Conservation (phyloP, 2,797 vertebrate genomes). For the Petrocephalus schoutedeni region DNA sequence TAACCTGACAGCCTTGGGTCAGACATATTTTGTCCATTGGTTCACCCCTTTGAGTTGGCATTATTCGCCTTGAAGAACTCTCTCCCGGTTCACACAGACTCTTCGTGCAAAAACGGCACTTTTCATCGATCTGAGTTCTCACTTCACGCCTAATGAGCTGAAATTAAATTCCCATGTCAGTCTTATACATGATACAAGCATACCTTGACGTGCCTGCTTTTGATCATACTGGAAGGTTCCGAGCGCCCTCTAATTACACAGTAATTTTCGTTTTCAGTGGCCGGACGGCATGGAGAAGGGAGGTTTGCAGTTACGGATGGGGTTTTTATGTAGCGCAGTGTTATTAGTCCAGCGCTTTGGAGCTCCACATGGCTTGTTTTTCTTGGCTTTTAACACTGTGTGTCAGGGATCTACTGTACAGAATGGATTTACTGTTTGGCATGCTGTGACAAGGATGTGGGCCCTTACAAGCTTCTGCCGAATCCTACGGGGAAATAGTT, state of each 20-base stretch:
- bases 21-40: background rate
- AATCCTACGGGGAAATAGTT: constrained; percentile 17
- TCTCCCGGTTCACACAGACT: background rate
- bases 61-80: background rate
- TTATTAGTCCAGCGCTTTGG: background rate
- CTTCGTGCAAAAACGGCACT: background rate
- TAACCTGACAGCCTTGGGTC: background rate
- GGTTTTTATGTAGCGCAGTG: background rate
- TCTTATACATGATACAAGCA: background rate
- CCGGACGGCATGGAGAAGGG: background rate
- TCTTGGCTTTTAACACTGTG: constrained; percentile 6
- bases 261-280: background rate
- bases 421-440: constrained; percentile 14
- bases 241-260: background rate
- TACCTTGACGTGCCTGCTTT: background rate
- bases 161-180: background rate
- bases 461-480: background rate
- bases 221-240: background rate
- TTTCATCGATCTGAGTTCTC: background rate
- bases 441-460: constrained; percentile 13
- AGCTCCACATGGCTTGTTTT: background rate
- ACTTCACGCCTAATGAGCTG: background rate
- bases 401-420: background rate
- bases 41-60: background rate
- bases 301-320: background rate